These are phyloP conservation scores for Syngnathus acus DNA, from an alignment of 2,797 vertebrate species.

Conservation along the genomic window DNA sequence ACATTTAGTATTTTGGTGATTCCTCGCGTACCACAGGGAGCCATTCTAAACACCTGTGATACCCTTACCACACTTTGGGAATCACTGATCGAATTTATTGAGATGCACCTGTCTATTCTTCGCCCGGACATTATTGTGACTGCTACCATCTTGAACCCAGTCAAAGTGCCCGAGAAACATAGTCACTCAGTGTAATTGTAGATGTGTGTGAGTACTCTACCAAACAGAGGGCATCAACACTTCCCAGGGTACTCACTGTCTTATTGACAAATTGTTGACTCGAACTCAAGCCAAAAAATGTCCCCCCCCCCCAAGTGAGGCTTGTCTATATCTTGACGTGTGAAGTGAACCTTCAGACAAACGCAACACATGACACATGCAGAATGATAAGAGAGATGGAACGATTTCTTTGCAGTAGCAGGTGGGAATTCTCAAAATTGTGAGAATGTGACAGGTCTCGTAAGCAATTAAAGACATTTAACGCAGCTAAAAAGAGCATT, in stretches of 20 bases:
- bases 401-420: not conserved
- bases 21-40: too few species aligned
- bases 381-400: constrained; percentile 2
- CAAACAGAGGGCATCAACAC: not conserved
- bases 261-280: not conserved
- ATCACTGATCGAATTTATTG: not conserved
- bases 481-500: not conserved
- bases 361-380: constrained; percentile 7
- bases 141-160: not conserved
- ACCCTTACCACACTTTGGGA: too few species aligned
- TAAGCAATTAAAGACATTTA: not conserved
- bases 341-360: not conserved
- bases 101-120: not conserved
- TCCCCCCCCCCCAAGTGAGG: not conserved
- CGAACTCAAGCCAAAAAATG: not conserved
- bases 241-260: not conserved
- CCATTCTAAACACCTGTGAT: too few species aligned
- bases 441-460: not conserved
- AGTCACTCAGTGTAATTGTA: not conserved
- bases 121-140: not conserved
- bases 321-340: not conserved
- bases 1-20: too few species aligned
- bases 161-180: not conserved
- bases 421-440: constrained; percentile 9
- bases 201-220: not conserved